phyloP scores from a whole-genome alignment of 1,140 invertebrate species.

The Sinella curviseta region DNA sequence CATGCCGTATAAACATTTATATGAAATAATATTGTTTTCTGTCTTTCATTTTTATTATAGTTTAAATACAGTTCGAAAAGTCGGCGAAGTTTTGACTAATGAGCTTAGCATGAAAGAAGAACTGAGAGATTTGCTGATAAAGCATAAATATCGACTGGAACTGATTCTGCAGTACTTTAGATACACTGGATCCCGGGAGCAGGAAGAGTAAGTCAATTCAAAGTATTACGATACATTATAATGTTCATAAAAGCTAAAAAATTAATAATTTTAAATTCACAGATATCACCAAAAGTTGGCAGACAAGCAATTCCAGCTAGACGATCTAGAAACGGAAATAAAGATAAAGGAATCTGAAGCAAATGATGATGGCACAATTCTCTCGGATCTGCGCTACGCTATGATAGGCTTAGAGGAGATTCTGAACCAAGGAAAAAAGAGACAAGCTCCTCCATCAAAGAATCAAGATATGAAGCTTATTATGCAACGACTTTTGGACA shows the following conservation, averaged over 20 bases:
- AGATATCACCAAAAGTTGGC: too few species aligned
- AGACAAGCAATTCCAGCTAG: too few species aligned
- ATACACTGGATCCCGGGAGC: neutral
- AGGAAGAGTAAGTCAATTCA: constrained; percentile 9
- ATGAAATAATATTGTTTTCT: too few species aligned
- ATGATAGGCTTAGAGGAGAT: neutral
- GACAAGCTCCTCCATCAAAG: neutral
- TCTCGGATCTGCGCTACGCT: neutral
- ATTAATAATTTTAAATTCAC: too few species aligned
- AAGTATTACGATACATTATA: too few species aligned
- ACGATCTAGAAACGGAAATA: neutral
- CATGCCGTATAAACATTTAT: neutral
- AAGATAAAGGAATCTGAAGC: neutral
- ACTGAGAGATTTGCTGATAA: neutral
- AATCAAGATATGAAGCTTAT: neutral
- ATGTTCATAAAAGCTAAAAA: too few species aligned
- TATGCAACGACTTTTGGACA: constrained; percentile 2
- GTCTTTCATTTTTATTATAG: too few species aligned
- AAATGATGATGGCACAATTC: neutral
- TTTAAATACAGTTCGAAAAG: neutral
- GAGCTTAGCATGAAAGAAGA: neutral
- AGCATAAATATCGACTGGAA: neutral
- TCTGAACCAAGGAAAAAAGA: neutral
- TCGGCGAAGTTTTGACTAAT: neutral
- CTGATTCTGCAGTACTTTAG: neutral